phyloP scores from a whole-genome alignment of 1,140 invertebrate genomes.

The Pissodes strobi region DNA sequence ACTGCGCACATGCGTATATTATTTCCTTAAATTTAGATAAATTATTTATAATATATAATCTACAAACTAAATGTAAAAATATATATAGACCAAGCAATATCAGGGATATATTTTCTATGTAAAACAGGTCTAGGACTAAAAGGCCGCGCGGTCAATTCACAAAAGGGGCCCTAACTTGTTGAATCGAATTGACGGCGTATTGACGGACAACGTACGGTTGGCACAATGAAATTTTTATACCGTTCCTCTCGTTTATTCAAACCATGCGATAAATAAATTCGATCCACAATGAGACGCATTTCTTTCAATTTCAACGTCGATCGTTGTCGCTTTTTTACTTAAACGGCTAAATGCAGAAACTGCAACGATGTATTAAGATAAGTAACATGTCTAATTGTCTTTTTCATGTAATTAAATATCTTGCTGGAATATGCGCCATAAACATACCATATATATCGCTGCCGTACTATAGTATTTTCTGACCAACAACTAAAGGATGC shows the following conservation, averaged over 20 bases:
- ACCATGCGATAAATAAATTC: slow-evolving; percentile 37
- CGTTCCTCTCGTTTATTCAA: slow-evolving; percentile 33
- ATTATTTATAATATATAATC: no score
- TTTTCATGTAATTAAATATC: slow-evolving; percentile 1
- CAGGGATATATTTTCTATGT: slow-evolving; percentile 16
- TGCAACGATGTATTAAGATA: slow-evolving; percentile 12
- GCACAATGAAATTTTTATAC: slow-evolving; percentile 36
- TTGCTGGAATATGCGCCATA: neutral
- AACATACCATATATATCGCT: no score
- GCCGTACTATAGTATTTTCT: no score
- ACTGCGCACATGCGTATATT: no score
- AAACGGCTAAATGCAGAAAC: slow-evolving; percentile 15
- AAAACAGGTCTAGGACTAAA: slow-evolving; percentile 13
- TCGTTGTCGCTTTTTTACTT: slow-evolving; percentile 21
- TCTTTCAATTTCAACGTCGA: slow-evolving; percentile 33
- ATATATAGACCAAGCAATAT: no score
- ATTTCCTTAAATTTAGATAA: no score
- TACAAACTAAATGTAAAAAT: no score
- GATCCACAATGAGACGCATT: slow-evolving; percentile 33
- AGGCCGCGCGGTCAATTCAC: neutral
- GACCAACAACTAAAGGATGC: no score
- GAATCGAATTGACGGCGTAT: slow-evolving; percentile 30
- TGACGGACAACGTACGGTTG: slow-evolving; percentile 31
- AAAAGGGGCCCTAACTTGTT: slow-evolving; percentile 29
- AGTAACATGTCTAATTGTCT: slow-evolving; percentile 25